Percentiles rank a stretch among this genome's conserved stretches.
phyloP scores from a whole-genome alignment of 2,797 vertebrate genomes.

The Gymnopithys bicolor region DNA sequence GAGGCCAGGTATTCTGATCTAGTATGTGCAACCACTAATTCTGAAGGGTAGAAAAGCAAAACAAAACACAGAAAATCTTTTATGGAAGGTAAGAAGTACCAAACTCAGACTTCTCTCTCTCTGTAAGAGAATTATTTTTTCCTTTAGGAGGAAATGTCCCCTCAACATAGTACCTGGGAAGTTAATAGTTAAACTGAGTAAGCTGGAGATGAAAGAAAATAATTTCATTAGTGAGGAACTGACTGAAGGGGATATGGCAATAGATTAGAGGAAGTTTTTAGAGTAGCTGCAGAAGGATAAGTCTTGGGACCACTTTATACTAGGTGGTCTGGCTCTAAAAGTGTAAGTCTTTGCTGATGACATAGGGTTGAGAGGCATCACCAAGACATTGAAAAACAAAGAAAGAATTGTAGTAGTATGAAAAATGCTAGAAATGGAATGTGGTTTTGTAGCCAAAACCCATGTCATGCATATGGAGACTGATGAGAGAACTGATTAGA shows the following conservation, averaged over 20 bases:
- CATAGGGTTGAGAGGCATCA: not conserved
- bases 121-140: not conserved
- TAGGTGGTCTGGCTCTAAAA: conserved; percentile 8
- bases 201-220: conserved; percentile 7
- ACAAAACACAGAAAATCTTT: not conserved
- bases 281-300: not conserved
- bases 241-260: not conserved
- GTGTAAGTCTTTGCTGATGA: not conserved
- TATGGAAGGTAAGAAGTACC: not conserved
- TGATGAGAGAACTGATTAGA: not conserved
- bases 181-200: not conserved
- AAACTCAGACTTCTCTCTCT: not conserved
- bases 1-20: not conserved
- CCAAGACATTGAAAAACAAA: not conserved
- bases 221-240: not conserved
- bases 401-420: not conserved
- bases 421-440: conserved; percentile 6
- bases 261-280: conserved; percentile 2
- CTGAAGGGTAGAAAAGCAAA: not conserved
- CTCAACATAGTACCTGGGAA: not conserved
- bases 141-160: not conserved
- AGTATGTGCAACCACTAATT: not conserved
- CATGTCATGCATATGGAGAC: not conserved
- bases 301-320: not conserved
- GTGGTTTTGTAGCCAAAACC: not conserved